Evolutionary conservation across 2,888 invertebrate genomes (phyloP), one percentile per base, ranked within the genome.

Genomic region (Cetonia aurata): DNA sequence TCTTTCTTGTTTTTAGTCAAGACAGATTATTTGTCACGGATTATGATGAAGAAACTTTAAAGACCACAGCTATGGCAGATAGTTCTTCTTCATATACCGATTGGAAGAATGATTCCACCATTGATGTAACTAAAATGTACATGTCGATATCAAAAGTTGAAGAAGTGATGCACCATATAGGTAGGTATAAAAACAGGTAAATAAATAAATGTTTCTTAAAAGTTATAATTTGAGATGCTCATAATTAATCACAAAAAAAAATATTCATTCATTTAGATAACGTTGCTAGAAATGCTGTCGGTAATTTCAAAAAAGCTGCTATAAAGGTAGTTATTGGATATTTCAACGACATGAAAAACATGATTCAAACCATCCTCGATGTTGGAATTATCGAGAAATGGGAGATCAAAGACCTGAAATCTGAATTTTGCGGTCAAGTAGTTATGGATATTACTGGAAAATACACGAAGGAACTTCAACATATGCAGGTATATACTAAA

Each of bases 361-460:
- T 56, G 3, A 48, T 60, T 17, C 46, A 68, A 37, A 68, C 44
- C 37, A 68, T 71, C 15, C 19, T 65, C 13, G 19, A 60, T 15
- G 41, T 67, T n/a, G 68, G 55, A 12, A 50, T 70, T 31, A 56
- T 67, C 17, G 59, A 57, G 17, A 68, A 46, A 9, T 52, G 52
- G 33, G 68, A 68, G 15, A 46, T 68, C n/a, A 53, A 48, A 6
- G 25, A 50, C 3, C 37, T 62, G n/a, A 60, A 59, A 60, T 42
- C 71, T n/a, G 71, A 71, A 56, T 41, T 65, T 8, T 71, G 56
- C 41, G 67, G 68, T 6, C 71, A 62, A 13, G 56, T 48, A 8
- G 59, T 71, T 8, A 44, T 68, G 12, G 48, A 56, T n/a, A 17
- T 62, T 12, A 48, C 62, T 1, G 48, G 31, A 31, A 62, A 48